Evolutionary conservation across 1,140 invertebrate species (phyloP).

Genomic region (Temnothorax curvispinosus): DNA sequence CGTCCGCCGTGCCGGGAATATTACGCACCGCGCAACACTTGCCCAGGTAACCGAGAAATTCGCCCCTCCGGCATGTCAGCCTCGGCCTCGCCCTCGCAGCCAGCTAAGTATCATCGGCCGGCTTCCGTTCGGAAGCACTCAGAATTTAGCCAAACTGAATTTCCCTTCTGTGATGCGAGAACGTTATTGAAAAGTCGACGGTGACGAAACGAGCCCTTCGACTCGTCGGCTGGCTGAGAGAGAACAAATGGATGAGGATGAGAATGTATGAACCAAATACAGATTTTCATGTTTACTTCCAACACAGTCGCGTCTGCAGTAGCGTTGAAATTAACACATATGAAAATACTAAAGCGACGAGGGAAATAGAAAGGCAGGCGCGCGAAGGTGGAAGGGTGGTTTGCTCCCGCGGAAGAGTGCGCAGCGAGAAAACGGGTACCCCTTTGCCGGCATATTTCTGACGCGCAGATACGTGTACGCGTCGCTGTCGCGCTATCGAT

Average conservation of each 20-base stretch:
- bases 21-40: slow-evolving; percentile 60
- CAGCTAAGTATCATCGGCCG: slow-evolving; percentile 55
- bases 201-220: neutral
- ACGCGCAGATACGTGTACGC: slow-evolving; percentile 32
- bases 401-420: slow-evolving; percentile 29
- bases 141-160: neutral
- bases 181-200: neutral
- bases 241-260: neutral
- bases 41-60: slow-evolving; percentile 73
- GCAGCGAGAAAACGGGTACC: slow-evolving; percentile 2
- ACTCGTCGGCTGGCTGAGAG: neutral
- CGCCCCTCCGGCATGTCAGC: slow-evolving; percentile 61
- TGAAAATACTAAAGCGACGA: slow-evolving; percentile 19
- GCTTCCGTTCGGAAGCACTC: slow-evolving; percentile 36
- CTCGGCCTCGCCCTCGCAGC: slow-evolving; percentile 45
- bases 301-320: neutral
- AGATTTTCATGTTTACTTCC: neutral
- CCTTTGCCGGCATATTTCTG: slow-evolving; percentile 53
- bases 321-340: neutral
- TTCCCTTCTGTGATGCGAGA: neutral
- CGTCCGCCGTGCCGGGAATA: slow-evolving; percentile 57
- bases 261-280: neutral
- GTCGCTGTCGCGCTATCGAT: slow-evolving; percentile 40
- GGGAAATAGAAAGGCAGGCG: neutral
- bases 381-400: neutral